Conservation (phyloP, 2,797 vertebrate species). For the Sorex maritimensis region DNA sequence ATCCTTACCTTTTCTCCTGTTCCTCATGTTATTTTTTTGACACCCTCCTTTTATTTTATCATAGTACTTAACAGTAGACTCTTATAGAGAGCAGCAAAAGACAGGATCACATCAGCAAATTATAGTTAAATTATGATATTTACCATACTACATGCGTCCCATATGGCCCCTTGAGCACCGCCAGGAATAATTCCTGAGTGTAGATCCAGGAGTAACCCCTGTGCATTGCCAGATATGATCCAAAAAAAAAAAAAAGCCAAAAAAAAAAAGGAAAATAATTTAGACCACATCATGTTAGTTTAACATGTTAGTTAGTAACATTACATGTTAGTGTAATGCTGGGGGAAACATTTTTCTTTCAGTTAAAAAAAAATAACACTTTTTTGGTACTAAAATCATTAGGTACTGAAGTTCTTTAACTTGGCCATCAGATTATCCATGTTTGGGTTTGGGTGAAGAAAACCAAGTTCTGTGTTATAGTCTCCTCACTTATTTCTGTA, state of each 20-base stretch:
- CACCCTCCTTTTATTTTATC: not conserved
- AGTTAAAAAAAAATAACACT: not conserved
- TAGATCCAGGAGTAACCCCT: no score
- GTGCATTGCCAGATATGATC: no score
- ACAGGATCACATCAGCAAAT: not conserved
- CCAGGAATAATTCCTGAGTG: no score
- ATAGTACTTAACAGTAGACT: not conserved
- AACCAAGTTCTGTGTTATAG: not conserved
- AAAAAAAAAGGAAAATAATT: no score
- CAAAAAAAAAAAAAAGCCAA: no score
- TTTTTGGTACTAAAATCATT: no score
- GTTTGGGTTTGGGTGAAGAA: not conserved
- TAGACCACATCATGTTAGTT: no score
- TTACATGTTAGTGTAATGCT: not conserved
- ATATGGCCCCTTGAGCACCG: no score
- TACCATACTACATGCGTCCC: not conserved
- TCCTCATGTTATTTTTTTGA: not conserved
- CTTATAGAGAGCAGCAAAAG: not conserved
- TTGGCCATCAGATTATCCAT: not conserved
- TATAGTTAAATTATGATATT: conserved; percentile 31
- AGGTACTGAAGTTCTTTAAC: not conserved
- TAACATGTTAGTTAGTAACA: no score
- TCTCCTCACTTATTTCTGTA: not conserved
- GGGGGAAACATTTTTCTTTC: conserved; percentile 10
- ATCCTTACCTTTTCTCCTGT: not conserved